These are phyloP conservation scores for Pterostichus madidus DNA, from an alignment of 2,888 invertebrate species.

Conservation along the genomic window DNA sequence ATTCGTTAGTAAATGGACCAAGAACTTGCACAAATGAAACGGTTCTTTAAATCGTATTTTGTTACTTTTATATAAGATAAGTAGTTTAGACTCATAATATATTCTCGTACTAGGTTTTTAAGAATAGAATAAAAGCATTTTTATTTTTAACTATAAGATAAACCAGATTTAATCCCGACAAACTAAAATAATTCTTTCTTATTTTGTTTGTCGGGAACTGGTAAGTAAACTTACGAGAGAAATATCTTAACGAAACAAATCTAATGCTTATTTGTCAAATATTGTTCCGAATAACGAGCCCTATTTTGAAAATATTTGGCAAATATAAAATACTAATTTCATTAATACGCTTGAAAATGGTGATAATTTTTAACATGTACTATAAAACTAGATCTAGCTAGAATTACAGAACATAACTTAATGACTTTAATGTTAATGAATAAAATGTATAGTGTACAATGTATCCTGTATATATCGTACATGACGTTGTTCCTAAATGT, in stretches of 20 bases:
- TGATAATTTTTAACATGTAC: constrained; percentile 63
- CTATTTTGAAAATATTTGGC: constrained; percentile 74
- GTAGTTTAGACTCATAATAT: constrained; percentile 9
- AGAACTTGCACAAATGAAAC: constrained; percentile 92
- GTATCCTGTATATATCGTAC: constrained; percentile 37
- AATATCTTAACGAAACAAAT: constrained; percentile 59
- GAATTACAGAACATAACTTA: background rate
- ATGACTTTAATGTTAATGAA: constrained; percentile 48
- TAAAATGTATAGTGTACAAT: constrained; percentile 51
- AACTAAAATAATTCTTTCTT: constrained; percentile 15
- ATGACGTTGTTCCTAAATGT: constrained; percentile 61
- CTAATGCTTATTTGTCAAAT: constrained; percentile 70
- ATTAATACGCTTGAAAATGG: constrained; percentile 67
- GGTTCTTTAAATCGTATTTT: constrained; percentile 80
- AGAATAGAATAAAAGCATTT: constrained; percentile 67
- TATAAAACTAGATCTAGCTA: constrained; percentile 22
- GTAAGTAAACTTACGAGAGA: background rate
- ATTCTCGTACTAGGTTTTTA: constrained; percentile 17
- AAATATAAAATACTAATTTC: constrained; percentile 64
- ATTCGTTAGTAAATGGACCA: constrained; percentile 90
- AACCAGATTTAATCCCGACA: background rate
- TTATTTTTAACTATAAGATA: constrained; percentile 43
- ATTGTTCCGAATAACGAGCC: constrained; percentile 74
- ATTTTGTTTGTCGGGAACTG: constrained; percentile 6
- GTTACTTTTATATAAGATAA: constrained; percentile 41